phyloP scores from a whole-genome alignment of 2,888 invertebrate species.

The Ennomos quercinarius region DNA sequence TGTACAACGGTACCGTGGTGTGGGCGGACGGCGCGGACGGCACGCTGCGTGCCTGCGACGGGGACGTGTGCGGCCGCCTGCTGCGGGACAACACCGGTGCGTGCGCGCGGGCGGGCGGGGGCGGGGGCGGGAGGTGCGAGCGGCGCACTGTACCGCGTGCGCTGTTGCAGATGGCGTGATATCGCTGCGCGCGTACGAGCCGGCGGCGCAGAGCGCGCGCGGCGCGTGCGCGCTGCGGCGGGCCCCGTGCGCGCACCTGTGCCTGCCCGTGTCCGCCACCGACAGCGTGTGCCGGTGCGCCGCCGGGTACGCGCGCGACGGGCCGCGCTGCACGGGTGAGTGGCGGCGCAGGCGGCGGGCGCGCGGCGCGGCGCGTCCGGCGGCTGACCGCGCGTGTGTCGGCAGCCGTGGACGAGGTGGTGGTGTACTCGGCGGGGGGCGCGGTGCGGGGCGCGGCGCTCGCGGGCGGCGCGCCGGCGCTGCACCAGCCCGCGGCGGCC shows the following conservation, averaged over 20 bases:
- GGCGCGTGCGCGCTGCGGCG: conserved; percentile 85
- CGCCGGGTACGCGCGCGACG: conserved; percentile 80
- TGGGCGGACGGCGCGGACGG: conserved; percentile 88
- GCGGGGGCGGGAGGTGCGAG: too few relatives aligned
- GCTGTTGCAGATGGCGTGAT: conserved; percentile 84
- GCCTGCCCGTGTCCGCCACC: conserved; percentile 86
- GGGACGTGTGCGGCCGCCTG: conserved; percentile 67
- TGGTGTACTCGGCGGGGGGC: conserved; percentile 91
- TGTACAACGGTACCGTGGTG: conserved; percentile 87
- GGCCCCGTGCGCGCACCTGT: conserved; percentile 89
- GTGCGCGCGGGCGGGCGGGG: conserved; percentile 78
- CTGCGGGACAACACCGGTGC: conserved; percentile 87
- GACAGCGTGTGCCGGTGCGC: conserved; percentile 90
- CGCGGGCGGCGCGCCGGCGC: conserved; percentile 57
- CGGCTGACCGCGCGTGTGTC: conserved; percentile 34
- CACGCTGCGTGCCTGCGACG: conserved; percentile 87
- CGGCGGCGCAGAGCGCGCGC: conserved; percentile 73
- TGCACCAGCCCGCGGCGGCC: conserved; percentile 89
- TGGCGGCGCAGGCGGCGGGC: conserved; percentile 47
- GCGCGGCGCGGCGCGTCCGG: neutral
- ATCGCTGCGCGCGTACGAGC: conserved; percentile 90
- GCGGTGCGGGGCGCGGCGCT: conserved; percentile 86
- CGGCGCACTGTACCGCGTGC: conserved; percentile 67
- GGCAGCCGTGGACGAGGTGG: conserved; percentile 87
- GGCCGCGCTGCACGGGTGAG: conserved; percentile 3